Evolutionary conservation across 1,140 invertebrate genomes (phyloP).

Genomic region (Schmidtea mediterranea): DNA sequence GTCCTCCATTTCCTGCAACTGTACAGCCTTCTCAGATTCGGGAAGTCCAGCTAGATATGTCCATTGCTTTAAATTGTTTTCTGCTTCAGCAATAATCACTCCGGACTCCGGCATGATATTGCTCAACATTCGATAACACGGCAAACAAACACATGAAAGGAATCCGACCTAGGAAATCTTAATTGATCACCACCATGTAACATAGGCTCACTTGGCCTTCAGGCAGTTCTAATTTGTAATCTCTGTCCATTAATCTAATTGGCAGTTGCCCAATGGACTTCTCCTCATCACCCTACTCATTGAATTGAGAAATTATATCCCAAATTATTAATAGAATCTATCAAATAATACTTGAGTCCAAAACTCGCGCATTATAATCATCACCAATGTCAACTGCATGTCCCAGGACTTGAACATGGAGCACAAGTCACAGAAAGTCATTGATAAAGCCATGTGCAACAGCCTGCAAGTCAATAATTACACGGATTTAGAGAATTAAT

Average conservation of each 20-base stretch:
- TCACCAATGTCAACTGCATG: slow-evolving; percentile 41
- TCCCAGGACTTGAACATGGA: slow-evolving; percentile 47
- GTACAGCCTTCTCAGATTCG: too few species aligned
- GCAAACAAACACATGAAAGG: slow-evolving; percentile 41
- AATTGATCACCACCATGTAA: too few species aligned
- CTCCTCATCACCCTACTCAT: slow-evolving; percentile 35
- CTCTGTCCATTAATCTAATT: slow-evolving; percentile 47
- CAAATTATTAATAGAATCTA: too few species aligned
- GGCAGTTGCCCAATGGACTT: slow-evolving; percentile 35
- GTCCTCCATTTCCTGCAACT: too few species aligned
- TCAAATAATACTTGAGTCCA: slow-evolving; percentile 30
- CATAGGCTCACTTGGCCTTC: slow-evolving; percentile 32
- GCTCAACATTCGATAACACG: slow-evolving; percentile 39
- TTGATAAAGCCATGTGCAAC: slow-evolving; percentile 40
- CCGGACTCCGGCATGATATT: slow-evolving; percentile 31
- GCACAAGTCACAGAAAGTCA: slow-evolving; percentile 46
- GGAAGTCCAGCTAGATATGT: too few species aligned
- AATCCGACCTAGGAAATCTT: slow-evolving; percentile 37
- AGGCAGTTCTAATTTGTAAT: slow-evolving; percentile 38
- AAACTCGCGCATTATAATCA: slow-evolving; percentile 49
- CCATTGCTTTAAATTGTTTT: too few species aligned
- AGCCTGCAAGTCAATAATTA: slow-evolving; percentile 31
- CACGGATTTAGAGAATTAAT: neutral
- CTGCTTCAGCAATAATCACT: slow-evolving; percentile 8
- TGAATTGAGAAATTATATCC: neutral